phyloP scores from a whole-genome alignment of 2,888 invertebrate species.

The Pogonocherus hispidulus region DNA sequence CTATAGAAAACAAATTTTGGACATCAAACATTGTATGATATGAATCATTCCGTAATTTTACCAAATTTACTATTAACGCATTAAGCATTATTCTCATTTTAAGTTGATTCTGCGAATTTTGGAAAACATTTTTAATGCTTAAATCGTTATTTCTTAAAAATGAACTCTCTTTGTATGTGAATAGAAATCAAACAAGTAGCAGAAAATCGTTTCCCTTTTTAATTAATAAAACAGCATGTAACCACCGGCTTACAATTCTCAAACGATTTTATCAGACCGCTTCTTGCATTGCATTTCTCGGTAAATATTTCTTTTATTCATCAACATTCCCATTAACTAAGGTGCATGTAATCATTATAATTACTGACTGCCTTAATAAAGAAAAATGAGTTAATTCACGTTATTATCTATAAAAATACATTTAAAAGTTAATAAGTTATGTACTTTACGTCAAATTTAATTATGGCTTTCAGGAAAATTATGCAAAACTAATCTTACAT shows the following conservation, averaged over 20 bases:
- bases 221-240: not conserved
- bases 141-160: too few species aligned
- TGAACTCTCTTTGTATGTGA: too few species aligned
- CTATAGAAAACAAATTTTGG: too few species aligned
- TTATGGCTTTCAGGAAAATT: slow-evolving; percentile 11
- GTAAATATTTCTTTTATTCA: slow-evolving; percentile 18
- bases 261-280: not conserved
- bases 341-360: slow-evolving; percentile 22
- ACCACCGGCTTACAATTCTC: not conserved
- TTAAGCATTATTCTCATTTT: too few species aligned
- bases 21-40: too few species aligned
- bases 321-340: slow-evolving; percentile 4
- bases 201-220: not conserved
- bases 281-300: not conserved
- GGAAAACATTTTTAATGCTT: too few species aligned
- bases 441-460: slow-evolving; percentile 24
- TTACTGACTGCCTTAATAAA: slow-evolving; percentile 22
- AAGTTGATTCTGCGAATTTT: too few species aligned
- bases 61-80: too few species aligned
- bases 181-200: not conserved
- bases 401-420: slow-evolving; percentile 17
- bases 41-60: too few species aligned
- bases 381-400: slow-evolving; percentile 18
- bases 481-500: slow-evolving; percentile 22
- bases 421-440: slow-evolving; percentile 12